A percentile compares a stretch with the other conserved stretches of the same genome.
These are phyloP conservation scores for Fabriciana adippe DNA, from an alignment of 2,888 invertebrate genomes.

Conservation along the genomic window DNA sequence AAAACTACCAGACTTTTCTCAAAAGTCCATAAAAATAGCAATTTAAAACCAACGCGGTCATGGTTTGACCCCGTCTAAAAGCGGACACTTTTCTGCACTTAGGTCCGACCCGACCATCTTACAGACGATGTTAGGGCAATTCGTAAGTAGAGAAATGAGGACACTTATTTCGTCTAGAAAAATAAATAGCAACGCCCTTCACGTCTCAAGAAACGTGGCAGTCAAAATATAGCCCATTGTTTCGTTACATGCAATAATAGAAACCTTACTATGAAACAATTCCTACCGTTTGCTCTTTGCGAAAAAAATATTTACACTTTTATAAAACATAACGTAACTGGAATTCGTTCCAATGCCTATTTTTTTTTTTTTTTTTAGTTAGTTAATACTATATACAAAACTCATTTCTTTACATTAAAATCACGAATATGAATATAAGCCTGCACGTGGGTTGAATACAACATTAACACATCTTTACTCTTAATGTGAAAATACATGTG, in stretches of 20 bases:
- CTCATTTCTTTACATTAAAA: no score
- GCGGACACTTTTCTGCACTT: slow-evolving; percentile 70
- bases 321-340: slow-evolving; percentile 13
- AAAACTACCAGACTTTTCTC: slow-evolving; percentile 29
- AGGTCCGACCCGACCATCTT: slow-evolving; percentile 51
- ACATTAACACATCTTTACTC: no score
- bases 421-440: no score
- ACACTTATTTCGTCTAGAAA: slow-evolving; percentile 59
- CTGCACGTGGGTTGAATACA: no score
- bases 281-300: slow-evolving; percentile 52
- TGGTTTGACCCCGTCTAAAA: slow-evolving; percentile 53
- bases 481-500: no score
- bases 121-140: slow-evolving; percentile 62
- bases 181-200: slow-evolving; percentile 51
- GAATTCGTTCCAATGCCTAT: no score
- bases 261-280: slow-evolving; percentile 57
- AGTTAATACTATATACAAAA: no score
- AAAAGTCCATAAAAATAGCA: slow-evolving; percentile 53
- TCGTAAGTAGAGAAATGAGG: slow-evolving; percentile 58
- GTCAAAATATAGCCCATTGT: slow-evolving; percentile 52
- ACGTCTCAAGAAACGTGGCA: slow-evolving; percentile 39
- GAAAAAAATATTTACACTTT: slow-evolving; percentile 32
- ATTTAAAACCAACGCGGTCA: slow-evolving; percentile 57
- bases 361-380: no score
- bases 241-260: slow-evolving; percentile 56